A percentile compares a stretch with the other conserved stretches of the same genome.
Conservation (phyloP, 2,797 vertebrate genomes). For the Discoglossus pictus region DNA sequence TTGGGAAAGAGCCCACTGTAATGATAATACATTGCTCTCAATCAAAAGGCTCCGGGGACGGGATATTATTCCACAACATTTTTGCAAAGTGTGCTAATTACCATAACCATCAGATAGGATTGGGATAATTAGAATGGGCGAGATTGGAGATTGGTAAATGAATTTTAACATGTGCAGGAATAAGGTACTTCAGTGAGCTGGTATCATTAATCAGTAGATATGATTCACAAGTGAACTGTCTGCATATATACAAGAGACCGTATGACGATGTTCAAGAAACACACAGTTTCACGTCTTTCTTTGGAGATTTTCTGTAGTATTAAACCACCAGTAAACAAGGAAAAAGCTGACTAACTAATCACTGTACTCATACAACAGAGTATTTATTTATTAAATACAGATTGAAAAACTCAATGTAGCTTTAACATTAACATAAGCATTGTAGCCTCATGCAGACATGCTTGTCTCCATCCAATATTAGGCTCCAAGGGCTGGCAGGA, state of each 20-base stretch:
- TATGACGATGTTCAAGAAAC: constrained; percentile 22
- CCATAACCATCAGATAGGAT: constrained; percentile 45
- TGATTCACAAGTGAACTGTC: constrained; percentile 23
- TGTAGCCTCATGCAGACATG: too few species aligned
- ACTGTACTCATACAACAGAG: too few species aligned
- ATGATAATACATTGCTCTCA: constrained; percentile 37
- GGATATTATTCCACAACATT: constrained; percentile 44
- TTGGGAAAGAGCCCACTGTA: constrained; percentile 32
- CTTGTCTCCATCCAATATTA: too few species aligned
- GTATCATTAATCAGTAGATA: constrained; percentile 41
- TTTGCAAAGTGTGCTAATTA: constrained; percentile 44
- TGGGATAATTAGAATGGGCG: constrained; percentile 39
- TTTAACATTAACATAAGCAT: too few species aligned
- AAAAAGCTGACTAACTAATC: too few species aligned
- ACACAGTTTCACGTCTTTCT: neutral
- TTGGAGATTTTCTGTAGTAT: neutral
- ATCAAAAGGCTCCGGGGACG: constrained; percentile 36
- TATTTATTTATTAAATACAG: too few species aligned
- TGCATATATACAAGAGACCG: constrained; percentile 1
- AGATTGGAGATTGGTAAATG: constrained; percentile 46
- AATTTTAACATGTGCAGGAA: constrained; percentile 48
- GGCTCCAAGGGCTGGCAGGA: too few species aligned
- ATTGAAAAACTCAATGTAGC: too few species aligned
- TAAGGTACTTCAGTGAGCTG: constrained; percentile 31
- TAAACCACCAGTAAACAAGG: neutral